Conservation (phyloP, 2,113 vertebrate species). For the Zapornia atra region DNA sequence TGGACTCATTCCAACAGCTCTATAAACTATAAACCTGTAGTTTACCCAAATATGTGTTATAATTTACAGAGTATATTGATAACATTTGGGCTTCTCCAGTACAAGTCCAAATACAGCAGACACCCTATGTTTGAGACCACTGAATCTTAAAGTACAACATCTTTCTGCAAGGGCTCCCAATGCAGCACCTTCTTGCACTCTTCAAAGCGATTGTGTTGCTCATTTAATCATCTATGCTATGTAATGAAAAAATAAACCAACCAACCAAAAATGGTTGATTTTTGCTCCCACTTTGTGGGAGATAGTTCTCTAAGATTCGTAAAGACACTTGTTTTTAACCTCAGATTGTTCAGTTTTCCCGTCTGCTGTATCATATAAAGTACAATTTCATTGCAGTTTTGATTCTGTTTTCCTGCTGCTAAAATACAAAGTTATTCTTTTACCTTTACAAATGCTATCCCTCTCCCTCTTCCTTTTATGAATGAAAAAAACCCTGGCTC, state of each 20-base stretch:
- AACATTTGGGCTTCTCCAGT: neutral
- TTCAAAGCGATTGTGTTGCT: accelerated
- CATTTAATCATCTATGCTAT: neutral
- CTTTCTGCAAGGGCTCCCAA: neutral
- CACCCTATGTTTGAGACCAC: accelerated
- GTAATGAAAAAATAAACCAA: neutral
- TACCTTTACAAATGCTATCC: neutral
- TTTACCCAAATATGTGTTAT: too few species aligned
- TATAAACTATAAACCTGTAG: too few species aligned
- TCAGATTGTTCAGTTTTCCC: neutral
- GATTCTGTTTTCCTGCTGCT: neutral
- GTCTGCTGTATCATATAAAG: neutral
- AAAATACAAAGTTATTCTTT: neutral
- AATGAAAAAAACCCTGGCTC: neutral
- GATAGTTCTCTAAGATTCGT: neutral
- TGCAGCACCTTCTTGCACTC: neutral
- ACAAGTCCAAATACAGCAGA: neutral
- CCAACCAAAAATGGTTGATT: neutral
- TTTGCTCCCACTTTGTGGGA: neutral
- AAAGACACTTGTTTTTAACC: neutral
- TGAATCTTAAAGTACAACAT: neutral
- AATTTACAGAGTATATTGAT: too few species aligned
- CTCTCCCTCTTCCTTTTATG: neutral
- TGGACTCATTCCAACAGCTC: too few species aligned
- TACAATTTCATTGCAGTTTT: neutral